Conservation (phyloP, 2,797 vertebrate species). For the Pangasius mekongensis region DNA sequence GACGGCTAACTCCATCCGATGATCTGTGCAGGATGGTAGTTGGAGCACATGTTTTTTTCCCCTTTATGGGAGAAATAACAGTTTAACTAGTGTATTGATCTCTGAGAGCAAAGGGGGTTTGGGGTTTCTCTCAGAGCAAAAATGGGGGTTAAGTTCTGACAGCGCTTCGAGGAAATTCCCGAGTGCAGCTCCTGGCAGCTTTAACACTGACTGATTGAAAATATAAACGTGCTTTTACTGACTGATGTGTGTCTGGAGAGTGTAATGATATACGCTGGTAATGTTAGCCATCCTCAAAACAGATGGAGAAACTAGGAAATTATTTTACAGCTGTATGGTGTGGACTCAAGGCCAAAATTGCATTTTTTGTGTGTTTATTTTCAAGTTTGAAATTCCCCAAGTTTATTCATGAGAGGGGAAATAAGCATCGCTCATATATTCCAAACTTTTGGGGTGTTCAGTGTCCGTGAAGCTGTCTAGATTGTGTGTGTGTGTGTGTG, state of each 20-base stretch:
- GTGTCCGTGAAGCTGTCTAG: neutral
- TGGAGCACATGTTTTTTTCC: constrained; percentile 14
- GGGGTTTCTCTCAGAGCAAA: constrained; percentile 63
- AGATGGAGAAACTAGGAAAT: neutral
- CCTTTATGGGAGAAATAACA: constrained; percentile 65
- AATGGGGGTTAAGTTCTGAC: constrained; percentile 67
- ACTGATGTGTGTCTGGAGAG: constrained; percentile 63
- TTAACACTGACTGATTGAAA: constrained; percentile 10
- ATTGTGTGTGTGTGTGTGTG: neutral
- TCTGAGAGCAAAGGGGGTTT: constrained; percentile 69
- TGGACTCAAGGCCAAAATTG: neutral
- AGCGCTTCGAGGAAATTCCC: constrained; percentile 54
- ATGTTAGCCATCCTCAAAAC: neutral
- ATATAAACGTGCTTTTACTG: constrained; percentile 52
- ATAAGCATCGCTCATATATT: neutral
- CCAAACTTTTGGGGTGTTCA: neutral
- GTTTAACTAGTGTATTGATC: constrained; percentile 79
- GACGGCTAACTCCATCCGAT: constrained; percentile 67
- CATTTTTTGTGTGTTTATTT: neutral
- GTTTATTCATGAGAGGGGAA: neutral
- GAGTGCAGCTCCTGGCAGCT: constrained; percentile 61
- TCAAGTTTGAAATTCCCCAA: neutral
- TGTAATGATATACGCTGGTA: neutral
- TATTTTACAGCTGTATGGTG: neutral
- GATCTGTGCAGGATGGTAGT: constrained; percentile 63